Percentiles rank a stretch among this genome's conserved stretches.
phyloP scores from a whole-genome alignment of 2,113 vertebrate species.

The Gadus chalcogrammus region DNA sequence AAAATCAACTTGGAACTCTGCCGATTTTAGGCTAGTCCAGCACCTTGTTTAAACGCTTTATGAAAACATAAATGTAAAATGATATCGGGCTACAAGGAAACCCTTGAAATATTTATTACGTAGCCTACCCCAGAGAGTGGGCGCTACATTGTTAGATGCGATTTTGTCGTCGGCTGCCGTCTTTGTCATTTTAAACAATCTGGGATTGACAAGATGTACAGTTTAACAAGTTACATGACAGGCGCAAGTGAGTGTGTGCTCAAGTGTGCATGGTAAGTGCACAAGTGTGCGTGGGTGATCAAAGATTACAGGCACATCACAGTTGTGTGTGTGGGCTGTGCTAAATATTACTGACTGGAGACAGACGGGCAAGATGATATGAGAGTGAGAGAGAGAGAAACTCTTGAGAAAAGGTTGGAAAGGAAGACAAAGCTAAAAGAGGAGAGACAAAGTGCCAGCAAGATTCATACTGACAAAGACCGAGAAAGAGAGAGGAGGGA shows the following conservation, averaged over 20 bases:
- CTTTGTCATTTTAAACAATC: too few relatives aligned
- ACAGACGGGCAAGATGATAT: constrained; percentile 57
- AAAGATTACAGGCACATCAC: constrained; percentile 42
- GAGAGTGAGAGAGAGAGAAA: neutral
- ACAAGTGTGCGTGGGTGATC: constrained; percentile 15
- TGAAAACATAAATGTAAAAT: too few relatives aligned
- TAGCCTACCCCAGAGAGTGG: too few relatives aligned
- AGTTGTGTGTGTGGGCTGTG: constrained; percentile 29
- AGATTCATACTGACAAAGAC: neutral
- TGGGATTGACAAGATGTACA: too few relatives aligned
- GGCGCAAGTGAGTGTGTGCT: constrained; percentile 4
- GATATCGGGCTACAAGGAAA: too few relatives aligned
- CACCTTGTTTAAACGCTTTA: too few relatives aligned
- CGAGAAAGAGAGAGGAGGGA: neutral
- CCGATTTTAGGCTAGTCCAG: too few relatives aligned
- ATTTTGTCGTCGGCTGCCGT: too few relatives aligned
- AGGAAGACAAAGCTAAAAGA: neutral
- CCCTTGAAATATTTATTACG: too few relatives aligned
- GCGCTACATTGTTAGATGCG: too few relatives aligned
- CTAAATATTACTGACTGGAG: constrained; percentile 53
- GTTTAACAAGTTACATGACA: neutral
- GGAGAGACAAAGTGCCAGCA: neutral
- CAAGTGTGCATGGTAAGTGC: neutral
- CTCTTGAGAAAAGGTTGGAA: too few relatives aligned
- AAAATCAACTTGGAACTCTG: too few relatives aligned